These are phyloP conservation scores for Ciconia boyciana DNA, from an alignment of 2,113 vertebrate genomes.

Conservation along the genomic window DNA sequence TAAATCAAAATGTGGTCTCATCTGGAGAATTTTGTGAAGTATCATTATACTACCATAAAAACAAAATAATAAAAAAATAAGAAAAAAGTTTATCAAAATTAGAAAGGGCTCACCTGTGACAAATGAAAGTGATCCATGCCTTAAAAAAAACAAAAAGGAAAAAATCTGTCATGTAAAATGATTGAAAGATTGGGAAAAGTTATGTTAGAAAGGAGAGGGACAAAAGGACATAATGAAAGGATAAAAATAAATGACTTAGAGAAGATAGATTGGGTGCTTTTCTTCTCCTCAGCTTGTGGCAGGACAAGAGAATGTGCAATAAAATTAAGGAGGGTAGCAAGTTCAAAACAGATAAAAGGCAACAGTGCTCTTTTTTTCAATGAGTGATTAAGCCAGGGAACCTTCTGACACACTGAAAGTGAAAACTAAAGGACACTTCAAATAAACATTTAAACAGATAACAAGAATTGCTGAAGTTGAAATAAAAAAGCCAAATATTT, in stretches of 20 bases:
- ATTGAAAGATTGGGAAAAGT: neutral
- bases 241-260: neutral
- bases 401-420: neutral
- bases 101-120: neutral
- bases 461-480: neutral
- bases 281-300: neutral
- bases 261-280: neutral
- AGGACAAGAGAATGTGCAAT: neutral
- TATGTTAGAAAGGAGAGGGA: neutral
- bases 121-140: neutral
- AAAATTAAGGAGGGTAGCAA: neutral
- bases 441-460: neutral
- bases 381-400: neutral
- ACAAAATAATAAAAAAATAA: neutral
- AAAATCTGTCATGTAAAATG: neutral
- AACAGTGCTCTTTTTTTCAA: neutral
- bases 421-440: neutral
- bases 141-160: neutral
- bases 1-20: conserved; percentile 8
- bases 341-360: neutral
- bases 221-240: neutral
- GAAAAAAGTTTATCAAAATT: neutral
- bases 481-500: neutral
- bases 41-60: neutral
- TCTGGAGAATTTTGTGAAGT: neutral